Base-by-base conservation (phyloP, 2,797 vertebrate species). In the Coregonus sp. region DNA sequence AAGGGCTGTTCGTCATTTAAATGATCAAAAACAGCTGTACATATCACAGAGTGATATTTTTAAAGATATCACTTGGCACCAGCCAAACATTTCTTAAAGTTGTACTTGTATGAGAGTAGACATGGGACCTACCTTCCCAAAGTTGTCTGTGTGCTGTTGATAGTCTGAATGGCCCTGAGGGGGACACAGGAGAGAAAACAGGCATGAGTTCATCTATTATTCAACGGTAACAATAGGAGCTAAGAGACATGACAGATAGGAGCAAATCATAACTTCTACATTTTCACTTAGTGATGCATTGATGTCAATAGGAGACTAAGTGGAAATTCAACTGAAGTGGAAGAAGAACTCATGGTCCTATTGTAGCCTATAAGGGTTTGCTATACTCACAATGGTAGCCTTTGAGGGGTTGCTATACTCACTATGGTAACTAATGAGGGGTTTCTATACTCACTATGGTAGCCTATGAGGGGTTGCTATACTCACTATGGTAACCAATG, bases 81-180 rank as follows among this genome's bases (percentile, higher is more conserved):
- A 52, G 31, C 31, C 61, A 66, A 25, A 20, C 5, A n/a, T 61
- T 50, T 14, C 6, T 33, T 14, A 31, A 20, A 33, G 5, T 16
- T 16, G 11, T 47, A 5, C 25, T n/a, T 15, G 5, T 11, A 5
- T 40, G 51, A 47, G 2, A 11, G 35, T 50, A 33, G 74, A 37
- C 78, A 69, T 82, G 61, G 75, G 0, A 82, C 87, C 80, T 92
- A 99, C 98, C 95, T 97, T 99, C 89, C 98, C 97, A 87, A 99
- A 98, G 91, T 97, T 99, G 91, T 99, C 97, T 52, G 96, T 96
- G 81, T 99, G 98, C 79, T 97, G 95, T 88, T 97, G 96, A 91
- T 97, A 99, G 90, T 99, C 96, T 66, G 96, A 96, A 82, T 95
- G 95, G 89, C 96, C 96, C 98, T 99, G 82, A 79, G 85, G 78